Base-by-base conservation (phyloP, 1,140 invertebrate species). In the Camponotus vicinus region DNA sequence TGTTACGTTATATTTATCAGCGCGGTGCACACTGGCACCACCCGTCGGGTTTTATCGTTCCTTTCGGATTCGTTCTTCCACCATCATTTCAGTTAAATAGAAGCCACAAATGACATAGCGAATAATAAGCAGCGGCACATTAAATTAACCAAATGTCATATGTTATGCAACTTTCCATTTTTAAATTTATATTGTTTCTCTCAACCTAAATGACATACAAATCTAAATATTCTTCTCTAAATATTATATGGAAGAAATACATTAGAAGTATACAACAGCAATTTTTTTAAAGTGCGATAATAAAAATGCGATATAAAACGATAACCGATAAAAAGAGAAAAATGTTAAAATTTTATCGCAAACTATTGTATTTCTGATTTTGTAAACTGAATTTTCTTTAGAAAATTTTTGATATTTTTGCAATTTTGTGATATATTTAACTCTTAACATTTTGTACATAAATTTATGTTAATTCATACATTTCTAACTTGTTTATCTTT, bases 1-100 rank as follows among this genome's bases (percentile, higher is more conserved):
- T 94, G 93, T 94, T 94, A 94, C 93, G 92, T 94, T 94, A 93
- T 94, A 94, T 94, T 94, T 94, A 94, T 94, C 93, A 94, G 93
- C 91, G 64, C 88, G 63, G 85, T 89, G 89, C 93, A 94, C 91
- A 91, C 92, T 85, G 88, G 88, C 91, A 88, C 87, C 84, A 86
- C 61, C 87, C 82, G 52, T 69, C 88, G 83, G 57, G 87, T 84
- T 89, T 89, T 89, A 90, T 91, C 91, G 86, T 88, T 90, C 73
- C 78, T 87, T 91, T 89, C 80, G 84, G 82, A 75, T 82, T 75
- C 83, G 90, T 91, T 89, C 88, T 88, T 86, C 78, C 76, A 84
- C 67, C 77, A 76, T 71, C 79, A 67, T 87, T 87, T 86, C 78
- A 86, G 66, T 70, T 86, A 89, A 86, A 86, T 78, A 89, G 83